phyloP scores from a whole-genome alignment of 2,113 vertebrate genomes.

The Mustela nigripes region DNA sequence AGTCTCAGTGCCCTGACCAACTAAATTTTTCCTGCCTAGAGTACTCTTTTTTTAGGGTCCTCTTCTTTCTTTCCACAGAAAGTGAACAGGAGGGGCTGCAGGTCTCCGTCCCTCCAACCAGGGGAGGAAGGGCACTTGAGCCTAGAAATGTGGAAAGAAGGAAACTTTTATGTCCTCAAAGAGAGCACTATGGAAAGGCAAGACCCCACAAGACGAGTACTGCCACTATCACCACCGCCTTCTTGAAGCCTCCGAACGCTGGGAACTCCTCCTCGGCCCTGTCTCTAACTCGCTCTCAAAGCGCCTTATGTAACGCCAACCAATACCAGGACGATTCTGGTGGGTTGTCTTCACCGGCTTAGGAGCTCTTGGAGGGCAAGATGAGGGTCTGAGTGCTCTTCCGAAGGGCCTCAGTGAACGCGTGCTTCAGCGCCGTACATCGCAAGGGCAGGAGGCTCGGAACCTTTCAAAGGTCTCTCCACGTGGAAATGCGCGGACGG shows the following conservation, averaged over 20 bases:
- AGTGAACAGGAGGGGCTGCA: neutral
- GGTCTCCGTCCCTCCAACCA: neutral
- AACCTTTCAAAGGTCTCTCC: neutral
- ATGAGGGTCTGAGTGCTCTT: neutral
- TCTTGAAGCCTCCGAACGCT: neutral
- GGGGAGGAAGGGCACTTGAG: neutral
- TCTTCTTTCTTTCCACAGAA: neutral
- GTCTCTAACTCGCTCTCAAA: neutral
- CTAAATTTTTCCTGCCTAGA: neutral
- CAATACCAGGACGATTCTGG: neutral
- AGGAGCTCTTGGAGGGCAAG: neutral
- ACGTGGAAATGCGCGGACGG: fast-evolving
- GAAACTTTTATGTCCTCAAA: neutral
- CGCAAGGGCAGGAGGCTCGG: neutral
- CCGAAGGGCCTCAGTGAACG: neutral
- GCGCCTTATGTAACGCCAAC: neutral
- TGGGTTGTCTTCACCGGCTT: neutral
- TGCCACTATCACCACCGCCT: neutral
- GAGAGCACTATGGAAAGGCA: neutral
- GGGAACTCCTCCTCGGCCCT: neutral
- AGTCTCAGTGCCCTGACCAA: neutral
- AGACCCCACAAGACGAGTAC: neutral
- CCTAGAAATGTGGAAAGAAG: neutral
- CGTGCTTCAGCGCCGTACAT: neutral
- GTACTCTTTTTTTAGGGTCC: neutral